Evolutionary conservation across 2,888 invertebrate species (phyloP).

Genomic region (Amblyjoppa fuscipennis): DNA sequence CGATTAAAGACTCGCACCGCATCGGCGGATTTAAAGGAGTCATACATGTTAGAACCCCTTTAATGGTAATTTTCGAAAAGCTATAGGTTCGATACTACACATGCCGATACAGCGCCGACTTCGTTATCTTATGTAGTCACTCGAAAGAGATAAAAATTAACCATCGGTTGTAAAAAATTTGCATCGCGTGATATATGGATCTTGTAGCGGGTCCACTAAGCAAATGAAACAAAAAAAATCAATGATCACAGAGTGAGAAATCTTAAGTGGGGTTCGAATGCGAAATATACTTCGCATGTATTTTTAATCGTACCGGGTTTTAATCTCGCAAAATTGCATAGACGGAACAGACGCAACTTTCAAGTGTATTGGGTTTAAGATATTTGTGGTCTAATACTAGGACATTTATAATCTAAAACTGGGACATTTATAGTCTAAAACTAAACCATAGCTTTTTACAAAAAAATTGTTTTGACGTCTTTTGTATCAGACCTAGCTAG

Average conservation of each 20-base stretch:
- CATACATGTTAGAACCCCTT: neutral
- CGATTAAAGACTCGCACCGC: neutral
- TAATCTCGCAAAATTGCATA: neutral
- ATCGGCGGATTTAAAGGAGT: neutral
- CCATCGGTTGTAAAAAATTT: neutral
- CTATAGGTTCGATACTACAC: neutral
- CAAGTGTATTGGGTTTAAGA: neutral
- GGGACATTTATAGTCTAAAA: neutral
- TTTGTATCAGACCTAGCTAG: neutral
- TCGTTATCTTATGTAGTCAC: neutral
- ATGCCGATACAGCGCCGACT: neutral
- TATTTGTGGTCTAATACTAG: neutral
- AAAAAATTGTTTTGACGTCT: neutral
- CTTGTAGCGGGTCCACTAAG: neutral
- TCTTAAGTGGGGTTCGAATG: neutral
- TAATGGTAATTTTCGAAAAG: neutral
- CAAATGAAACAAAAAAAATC: neutral
- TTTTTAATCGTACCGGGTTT: neutral
- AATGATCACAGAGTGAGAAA: neutral
- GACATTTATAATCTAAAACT: too few species aligned
- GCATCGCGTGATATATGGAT: neutral
- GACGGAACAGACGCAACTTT: neutral
- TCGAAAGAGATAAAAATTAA: neutral
- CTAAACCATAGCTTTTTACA: neutral
- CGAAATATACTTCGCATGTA: neutral